These are phyloP conservation scores for Euthynnus affinis DNA, from an alignment of 2,797 vertebrate genomes.

Conservation along the genomic window DNA sequence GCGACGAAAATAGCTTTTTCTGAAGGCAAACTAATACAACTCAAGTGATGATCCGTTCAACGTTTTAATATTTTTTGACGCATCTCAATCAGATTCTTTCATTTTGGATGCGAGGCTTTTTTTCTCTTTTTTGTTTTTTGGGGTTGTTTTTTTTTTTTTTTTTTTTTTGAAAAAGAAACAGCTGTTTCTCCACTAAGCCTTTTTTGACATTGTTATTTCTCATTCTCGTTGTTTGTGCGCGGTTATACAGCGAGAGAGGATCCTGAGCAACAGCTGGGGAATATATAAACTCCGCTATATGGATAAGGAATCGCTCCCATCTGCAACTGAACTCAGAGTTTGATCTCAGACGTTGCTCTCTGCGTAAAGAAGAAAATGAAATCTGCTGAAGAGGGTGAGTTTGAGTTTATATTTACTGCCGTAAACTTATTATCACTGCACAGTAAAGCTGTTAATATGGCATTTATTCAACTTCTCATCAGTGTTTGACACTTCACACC, in stretches of 20 bases:
- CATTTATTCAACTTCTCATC: constrained; percentile 1
- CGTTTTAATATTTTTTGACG: constrained; percentile 5
- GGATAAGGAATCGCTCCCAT: constrained; percentile 62
- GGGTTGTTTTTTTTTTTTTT: no score
- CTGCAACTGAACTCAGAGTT: constrained; percentile 53
- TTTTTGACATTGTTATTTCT: not conserved
- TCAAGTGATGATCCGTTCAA: constrained; percentile 4
- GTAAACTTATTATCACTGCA: not conserved
- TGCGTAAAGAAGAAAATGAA: constrained; percentile 86
- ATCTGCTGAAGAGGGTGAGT: constrained; percentile 94
- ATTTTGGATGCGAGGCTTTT: constrained; percentile 29
- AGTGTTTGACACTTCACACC: not conserved
- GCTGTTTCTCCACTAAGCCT: not conserved
- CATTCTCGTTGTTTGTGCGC: not conserved
- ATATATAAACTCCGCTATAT: constrained; percentile 64
- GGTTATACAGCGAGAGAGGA: constrained; percentile 24
- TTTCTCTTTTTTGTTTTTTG: constrained; percentile 25
- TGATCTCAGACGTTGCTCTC: constrained; percentile 63
- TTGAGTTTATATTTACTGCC: not conserved
- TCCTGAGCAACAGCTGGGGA: constrained; percentile 58
- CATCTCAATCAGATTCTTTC: not conserved
- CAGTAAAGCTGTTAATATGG: not conserved
- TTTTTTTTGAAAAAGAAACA: constrained; percentile 26
- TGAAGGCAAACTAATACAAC: not conserved
- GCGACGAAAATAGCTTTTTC: constrained; percentile 26